Conservation (phyloP, 2,888 invertebrate genomes). For the Andrena dorsata region DNA sequence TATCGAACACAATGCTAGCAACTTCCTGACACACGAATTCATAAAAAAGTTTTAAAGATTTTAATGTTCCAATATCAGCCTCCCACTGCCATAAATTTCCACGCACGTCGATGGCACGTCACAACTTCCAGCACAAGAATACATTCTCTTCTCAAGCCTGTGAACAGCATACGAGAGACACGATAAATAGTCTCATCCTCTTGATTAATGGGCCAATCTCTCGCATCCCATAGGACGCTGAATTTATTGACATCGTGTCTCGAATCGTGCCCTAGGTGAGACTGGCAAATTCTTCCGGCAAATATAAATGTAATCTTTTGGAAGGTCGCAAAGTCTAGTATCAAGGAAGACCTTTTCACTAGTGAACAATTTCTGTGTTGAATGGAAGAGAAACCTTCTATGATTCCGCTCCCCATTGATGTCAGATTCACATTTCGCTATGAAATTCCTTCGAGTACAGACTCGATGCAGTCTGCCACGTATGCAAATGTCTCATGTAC, state of each 20-base stretch:
- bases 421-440: not conserved
- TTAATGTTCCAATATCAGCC: not conserved
- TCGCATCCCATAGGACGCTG: not conserved
- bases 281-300: not conserved
- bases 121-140: not conserved
- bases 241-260: constrained; percentile 1
- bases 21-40: not conserved
- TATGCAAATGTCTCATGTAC: too few species aligned
- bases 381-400: constrained; percentile 8
- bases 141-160: not conserved
- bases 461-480: not conserved
- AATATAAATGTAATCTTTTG: constrained; percentile 10
- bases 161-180: constrained; percentile 1
- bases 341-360: not conserved
- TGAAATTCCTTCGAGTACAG: not conserved
- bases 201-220: constrained; percentile 32
- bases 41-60: not conserved
- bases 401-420: not conserved
- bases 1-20: not conserved
- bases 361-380: not conserved
- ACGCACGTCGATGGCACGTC: not conserved
- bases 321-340: not conserved
- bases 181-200: constrained; percentile 13
- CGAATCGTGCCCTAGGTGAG: not conserved
- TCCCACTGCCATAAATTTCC: constrained; percentile 3